phyloP scores from a whole-genome alignment of 2,113 vertebrate species.

The Reinhardtius hippoglossoides region DNA sequence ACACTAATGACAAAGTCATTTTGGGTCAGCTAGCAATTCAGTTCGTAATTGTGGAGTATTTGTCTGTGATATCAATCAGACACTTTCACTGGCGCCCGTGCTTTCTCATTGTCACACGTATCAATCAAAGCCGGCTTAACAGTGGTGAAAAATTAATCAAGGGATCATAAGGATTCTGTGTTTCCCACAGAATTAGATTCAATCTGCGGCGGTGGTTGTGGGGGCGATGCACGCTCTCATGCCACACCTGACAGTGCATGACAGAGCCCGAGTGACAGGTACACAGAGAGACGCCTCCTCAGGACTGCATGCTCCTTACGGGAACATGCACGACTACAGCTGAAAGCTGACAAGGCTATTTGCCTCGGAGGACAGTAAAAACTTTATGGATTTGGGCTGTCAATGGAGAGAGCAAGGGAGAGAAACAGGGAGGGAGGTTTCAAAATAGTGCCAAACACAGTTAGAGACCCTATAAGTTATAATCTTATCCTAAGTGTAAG shows the following conservation, averaged over 20 bases:
- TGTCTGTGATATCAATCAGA: constrained; percentile 52
- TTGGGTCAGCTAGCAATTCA: constrained; percentile 45
- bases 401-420: not conserved
- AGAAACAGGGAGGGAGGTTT: too few relatives aligned
- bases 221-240: too few relatives aligned
- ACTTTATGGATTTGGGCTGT: too few relatives aligned
- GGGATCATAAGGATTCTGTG: not conserved
- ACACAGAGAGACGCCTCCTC: not conserved
- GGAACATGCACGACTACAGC: not conserved
- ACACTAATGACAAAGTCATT: constrained; percentile 58
- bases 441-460: not conserved
- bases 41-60: constrained; percentile 53
- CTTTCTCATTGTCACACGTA: constrained; percentile 46
- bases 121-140: constrained; percentile 56
- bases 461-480: not conserved
- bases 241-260: too few relatives aligned
- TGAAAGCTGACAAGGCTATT: not conserved
- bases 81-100: constrained; percentile 23
- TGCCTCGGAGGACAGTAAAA: not conserved
- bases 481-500: too few relatives aligned
- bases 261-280: too few relatives aligned
- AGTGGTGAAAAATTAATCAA: constrained; percentile 55
- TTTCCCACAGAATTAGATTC: not conserved
- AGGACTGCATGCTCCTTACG: too few relatives aligned
- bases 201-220: not conserved